Evolutionary conservation across 1,140 invertebrate species (phyloP), one percentile per base, ranked within the genome.

Genomic region (Drosophila mojavensis): DNA sequence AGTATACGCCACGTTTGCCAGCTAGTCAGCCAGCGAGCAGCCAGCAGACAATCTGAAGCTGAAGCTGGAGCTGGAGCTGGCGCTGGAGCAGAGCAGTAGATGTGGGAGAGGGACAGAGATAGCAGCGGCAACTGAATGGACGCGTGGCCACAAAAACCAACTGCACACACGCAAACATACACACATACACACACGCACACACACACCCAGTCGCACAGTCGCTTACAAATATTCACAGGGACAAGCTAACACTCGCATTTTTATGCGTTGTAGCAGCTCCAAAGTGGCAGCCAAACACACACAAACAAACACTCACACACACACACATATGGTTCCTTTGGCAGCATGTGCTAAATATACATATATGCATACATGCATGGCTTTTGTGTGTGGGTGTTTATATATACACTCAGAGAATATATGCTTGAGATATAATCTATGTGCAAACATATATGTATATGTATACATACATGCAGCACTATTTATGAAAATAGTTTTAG

Each of bases 1-100:
- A 88, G 83, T 88, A 89, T 88, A 88, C 83, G 84, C 83, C 83
- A 85, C 83, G 80, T 88, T 86, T 79, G 83, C 83, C 83, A 82
- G 66, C 48, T 71, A 79, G 68, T 53, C 70, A 71, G 66, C 62
- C 65, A 53, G 36, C 50, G 7, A 63, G 48, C 47, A 56, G 54
- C 30, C 24, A 39, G 24, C 28, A 70, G 13, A 60, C 58, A 61
- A n/a, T 58, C 62, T 17, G 33, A n/a, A 28, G 41, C 62, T 17
- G 33, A n/a, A 28, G 41, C 28, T 33, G 39, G 33, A 24, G 36
- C 28, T 41, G 48, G 36, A 51, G 53, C 61, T 36, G 2, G 55
- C 50, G 33, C 53, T 17, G 39, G 10, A 26, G 36, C 33, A 30
- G 28, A 30, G 28, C 28, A 6, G 28, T 30, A 5, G 28, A 5